These are phyloP conservation scores for Drosophila kokeensis DNA, from an alignment of 2,888 invertebrate genomes.

Conservation along the genomic window DNA sequence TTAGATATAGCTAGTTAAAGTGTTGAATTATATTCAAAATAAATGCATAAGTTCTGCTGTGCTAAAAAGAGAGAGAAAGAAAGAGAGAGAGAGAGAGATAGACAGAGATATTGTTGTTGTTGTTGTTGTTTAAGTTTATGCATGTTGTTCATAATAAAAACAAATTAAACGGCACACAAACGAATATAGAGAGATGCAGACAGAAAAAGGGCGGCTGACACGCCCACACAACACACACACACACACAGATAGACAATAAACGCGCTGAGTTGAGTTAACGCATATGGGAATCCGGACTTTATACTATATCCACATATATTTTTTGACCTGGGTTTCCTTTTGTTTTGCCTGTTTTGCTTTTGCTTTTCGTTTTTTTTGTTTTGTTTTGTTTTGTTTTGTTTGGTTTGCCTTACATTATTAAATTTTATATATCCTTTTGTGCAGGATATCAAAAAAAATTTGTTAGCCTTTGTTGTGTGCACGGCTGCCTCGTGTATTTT, in stretches of 20 bases:
- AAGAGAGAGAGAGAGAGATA: background rate
- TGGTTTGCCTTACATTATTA: constrained; percentile 67
- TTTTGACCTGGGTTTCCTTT: constrained; percentile 19
- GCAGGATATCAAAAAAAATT: constrained; percentile 53
- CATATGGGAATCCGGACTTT: constrained; percentile 62
- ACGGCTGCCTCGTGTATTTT: constrained; percentile 14
- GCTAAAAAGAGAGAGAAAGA: constrained; percentile 3
- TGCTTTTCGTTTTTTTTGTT: constrained; percentile 8
- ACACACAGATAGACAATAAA: constrained; percentile 38
- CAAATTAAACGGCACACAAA: constrained; percentile 41
- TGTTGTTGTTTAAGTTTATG: constrained; percentile 25
- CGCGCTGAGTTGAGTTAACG: constrained; percentile 72
- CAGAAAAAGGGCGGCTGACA: constrained; percentile 22
- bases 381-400: constrained; percentile 18
- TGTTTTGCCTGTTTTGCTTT: constrained; percentile 15
- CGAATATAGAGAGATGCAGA: constrained; percentile 34
- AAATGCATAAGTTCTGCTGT: constrained; percentile 8
- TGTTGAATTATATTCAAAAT: background rate
- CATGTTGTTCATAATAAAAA: constrained; percentile 24
- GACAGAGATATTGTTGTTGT: constrained; percentile 3
- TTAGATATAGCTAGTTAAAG: constrained; percentile 18
- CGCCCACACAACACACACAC: constrained; percentile 29
- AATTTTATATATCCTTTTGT: constrained; percentile 71
- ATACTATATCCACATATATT: constrained; percentile 24
- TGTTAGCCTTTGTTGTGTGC: constrained; percentile 71